phyloP scores from a whole-genome alignment of 2,888 invertebrate species.

The Trachelus troglodyta region DNA sequence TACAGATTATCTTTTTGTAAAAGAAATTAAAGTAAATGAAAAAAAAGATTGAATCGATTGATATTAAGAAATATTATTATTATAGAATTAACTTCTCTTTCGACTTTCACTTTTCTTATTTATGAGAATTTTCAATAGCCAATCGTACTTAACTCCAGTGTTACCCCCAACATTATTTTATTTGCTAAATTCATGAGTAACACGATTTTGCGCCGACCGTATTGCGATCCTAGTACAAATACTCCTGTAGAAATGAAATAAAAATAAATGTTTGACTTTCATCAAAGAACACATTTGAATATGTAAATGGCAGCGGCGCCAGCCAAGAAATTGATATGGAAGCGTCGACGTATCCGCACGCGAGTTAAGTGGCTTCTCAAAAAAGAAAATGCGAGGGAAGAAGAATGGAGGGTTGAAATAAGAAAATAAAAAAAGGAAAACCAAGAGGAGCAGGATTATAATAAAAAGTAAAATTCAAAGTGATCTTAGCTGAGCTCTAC shows the following conservation, averaged over 20 bases:
- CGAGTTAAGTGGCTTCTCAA: neutral
- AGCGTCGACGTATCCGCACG: neutral
- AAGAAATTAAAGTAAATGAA: no score
- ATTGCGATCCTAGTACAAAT: neutral
- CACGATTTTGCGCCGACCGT: neutral
- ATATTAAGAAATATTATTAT: no score
- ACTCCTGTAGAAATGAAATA: neutral
- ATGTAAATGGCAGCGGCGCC: conserved; percentile 1
- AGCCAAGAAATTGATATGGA: conserved; percentile 1
- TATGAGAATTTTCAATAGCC: neutral
- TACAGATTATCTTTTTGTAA: no score
- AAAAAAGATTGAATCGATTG: neutral
- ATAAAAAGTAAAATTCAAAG: neutral
- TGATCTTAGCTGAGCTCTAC: neutral
- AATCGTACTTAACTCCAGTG: neutral
- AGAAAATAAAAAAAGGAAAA: neutral
- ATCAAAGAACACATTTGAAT: conserved; percentile 1
- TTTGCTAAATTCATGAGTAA: neutral
- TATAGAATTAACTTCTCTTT: neutral
- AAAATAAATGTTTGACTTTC: conserved; percentile 3
- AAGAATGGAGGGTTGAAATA: neutral
- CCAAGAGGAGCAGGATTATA: neutral
- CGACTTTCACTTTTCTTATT: neutral
- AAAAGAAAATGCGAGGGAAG: neutral
- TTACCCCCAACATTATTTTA: neutral